phyloP scores from a whole-genome alignment of 2,113 vertebrate species.

The Bubo blakistoni region DNA sequence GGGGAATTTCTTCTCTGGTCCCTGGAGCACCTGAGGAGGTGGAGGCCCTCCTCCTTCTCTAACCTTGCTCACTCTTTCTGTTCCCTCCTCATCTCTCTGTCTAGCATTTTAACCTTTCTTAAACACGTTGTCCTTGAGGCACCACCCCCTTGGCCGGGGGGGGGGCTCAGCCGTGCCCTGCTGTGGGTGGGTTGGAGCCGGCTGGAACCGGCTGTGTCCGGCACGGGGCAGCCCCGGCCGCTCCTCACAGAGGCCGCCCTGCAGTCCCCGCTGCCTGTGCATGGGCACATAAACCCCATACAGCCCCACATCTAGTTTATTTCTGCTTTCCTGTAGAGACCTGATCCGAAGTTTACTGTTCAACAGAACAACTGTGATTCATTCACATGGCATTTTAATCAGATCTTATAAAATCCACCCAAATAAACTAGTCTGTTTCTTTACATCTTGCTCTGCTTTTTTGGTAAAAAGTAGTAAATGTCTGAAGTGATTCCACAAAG shows the following conservation, averaged over 20 bases:
- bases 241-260: no score
- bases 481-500: background rate
- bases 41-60: background rate
- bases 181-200: accelerated
- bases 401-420: background rate
- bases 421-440: background rate
- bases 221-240: no score
- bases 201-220: background rate
- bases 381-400: background rate
- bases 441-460: background rate
- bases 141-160: accelerated
- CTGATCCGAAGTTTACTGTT: background rate
- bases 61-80: background rate
- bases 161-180: accelerated
- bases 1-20: background rate
- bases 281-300: background rate
- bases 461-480: background rate
- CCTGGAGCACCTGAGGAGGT: no score
- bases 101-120: background rate
- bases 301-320: background rate
- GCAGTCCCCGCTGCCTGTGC: background rate
- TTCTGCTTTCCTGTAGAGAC: background rate
- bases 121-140: no score
- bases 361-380: background rate
- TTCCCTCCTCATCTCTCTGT: background rate